Evolutionary conservation across 1,140 invertebrate genomes (phyloP).

Genomic region (Solenopsis invicta): DNA sequence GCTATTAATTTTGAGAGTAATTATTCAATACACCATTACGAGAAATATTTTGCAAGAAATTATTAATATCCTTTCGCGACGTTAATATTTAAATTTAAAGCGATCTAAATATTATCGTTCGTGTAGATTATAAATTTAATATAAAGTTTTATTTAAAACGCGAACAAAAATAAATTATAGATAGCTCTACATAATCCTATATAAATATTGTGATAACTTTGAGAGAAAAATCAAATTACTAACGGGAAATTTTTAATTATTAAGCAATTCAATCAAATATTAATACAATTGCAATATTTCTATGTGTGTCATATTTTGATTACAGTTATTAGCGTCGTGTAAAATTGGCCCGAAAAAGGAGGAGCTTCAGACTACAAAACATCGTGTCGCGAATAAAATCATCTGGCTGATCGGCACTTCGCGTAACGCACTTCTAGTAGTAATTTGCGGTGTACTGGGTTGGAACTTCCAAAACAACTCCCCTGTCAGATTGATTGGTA

Average conservation of each 20-base stretch:
- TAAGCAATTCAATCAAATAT: neutral
- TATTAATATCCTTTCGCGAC: neutral
- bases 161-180: neutral
- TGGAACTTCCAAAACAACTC: constrained; percentile 85
- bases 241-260: constrained; percentile 12
- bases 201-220: neutral
- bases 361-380: constrained; percentile 84
- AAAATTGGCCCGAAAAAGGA: constrained; percentile 87
- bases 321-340: constrained; percentile 88
- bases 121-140: neutral
- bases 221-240: neutral
- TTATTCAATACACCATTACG: constrained; percentile 43
- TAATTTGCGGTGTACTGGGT: constrained; percentile 89
- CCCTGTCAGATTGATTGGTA: constrained; percentile 90
- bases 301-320: constrained; percentile 63
- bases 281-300: constrained; percentile 10
- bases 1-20: constrained; percentile 91
- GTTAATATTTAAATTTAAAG: constrained; percentile 27
- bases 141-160: neutral
- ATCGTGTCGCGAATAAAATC: constrained; percentile 85
- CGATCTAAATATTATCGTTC: neutral
- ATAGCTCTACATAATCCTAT: neutral
- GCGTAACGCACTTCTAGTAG: constrained; percentile 93
- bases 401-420: constrained; percentile 90
- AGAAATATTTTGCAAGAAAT: neutral